Evolutionary conservation across 2,888 invertebrate species (phyloP).

Genomic region (Lepidochitona cinerea): DNA sequence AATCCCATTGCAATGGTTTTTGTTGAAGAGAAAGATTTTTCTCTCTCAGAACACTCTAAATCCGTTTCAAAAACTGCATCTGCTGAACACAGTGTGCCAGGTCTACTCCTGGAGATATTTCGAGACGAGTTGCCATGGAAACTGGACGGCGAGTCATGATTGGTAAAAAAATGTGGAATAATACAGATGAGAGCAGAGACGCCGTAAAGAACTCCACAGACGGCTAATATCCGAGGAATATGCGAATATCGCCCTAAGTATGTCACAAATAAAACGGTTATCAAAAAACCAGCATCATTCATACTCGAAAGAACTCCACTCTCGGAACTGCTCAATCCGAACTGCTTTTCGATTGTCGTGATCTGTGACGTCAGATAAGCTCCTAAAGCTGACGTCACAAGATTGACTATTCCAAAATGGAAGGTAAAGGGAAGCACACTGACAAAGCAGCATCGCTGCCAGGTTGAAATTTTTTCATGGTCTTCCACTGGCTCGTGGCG

Average conservation of each 20-base stretch:
- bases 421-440: neutral
- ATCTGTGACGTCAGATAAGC: neutral
- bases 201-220: neutral
- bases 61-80: neutral
- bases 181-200: neutral
- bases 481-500: too few species aligned
- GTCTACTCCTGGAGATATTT: neutral
- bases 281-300: neutral
- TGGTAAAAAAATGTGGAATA: neutral
- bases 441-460: neutral
- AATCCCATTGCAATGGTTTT: constrained; percentile 29
- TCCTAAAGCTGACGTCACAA: neutral
- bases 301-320: neutral
- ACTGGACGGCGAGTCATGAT: neutral
- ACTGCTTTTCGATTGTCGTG: neutral
- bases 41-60: neutral
- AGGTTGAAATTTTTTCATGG: too few species aligned
- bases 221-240: neutral
- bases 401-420: neutral
- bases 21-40: neutral
- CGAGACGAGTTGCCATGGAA: neutral
- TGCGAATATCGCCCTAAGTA: neutral
- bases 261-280: neutral
- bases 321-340: neutral
- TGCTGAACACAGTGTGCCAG: neutral